phyloP scores from a whole-genome alignment of 2,797 vertebrate genomes.

The Delichon dasypus region DNA sequence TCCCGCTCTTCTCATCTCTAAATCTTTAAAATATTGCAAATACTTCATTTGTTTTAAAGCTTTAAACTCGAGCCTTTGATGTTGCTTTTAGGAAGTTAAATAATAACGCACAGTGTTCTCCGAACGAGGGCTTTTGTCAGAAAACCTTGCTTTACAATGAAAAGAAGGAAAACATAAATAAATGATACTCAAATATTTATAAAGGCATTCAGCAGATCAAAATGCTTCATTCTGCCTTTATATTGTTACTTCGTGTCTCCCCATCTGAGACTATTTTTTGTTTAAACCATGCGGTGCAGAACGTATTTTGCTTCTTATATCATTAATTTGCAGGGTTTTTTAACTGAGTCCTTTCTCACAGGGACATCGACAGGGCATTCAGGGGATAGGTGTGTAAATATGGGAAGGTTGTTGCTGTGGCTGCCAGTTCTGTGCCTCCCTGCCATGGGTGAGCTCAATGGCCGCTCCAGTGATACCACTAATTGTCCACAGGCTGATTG shows the following conservation, averaged over 20 bases:
- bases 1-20: constrained; percentile 65
- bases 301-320: constrained; percentile 32
- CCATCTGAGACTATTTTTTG: constrained; percentile 45
- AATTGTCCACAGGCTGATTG: not conserved
- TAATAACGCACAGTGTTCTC: constrained; percentile 69
- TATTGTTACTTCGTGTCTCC: constrained; percentile 61
- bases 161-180: constrained; percentile 75
- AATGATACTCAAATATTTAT: constrained; percentile 76
- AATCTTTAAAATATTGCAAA: constrained; percentile 71
- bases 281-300: constrained; percentile 45
- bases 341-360: not conserved
- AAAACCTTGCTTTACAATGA: constrained; percentile 73
- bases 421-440: not conserved
- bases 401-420: not conserved
- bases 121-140: constrained; percentile 64
- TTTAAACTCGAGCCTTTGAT: constrained; percentile 74
- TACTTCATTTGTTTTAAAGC: constrained; percentile 66
- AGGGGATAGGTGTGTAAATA: not conserved
- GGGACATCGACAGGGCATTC: constrained; percentile 9
- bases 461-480: not conserved
- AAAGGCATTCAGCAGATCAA: constrained; percentile 73
- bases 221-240: constrained; percentile 72
- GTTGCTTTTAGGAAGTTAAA: constrained; percentile 75
- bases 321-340: constrained; percentile 38
- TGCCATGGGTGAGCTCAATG: not conserved